Conservation (phyloP, 2,888 invertebrate genomes). For the Proisotoma minuta region DNA sequence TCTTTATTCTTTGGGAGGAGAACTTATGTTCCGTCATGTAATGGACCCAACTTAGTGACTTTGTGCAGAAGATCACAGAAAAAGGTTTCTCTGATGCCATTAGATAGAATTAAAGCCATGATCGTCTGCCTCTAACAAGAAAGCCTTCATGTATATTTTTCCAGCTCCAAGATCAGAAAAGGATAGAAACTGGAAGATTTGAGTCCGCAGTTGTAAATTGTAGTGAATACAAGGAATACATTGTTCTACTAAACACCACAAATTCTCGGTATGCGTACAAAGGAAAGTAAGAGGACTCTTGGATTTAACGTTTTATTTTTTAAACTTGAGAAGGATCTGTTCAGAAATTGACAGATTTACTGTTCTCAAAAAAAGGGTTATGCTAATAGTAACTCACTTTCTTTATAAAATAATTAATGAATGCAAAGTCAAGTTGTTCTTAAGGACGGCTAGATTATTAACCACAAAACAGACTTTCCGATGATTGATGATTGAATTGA, state of each 20-base stretch:
- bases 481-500: conserved; percentile 14
- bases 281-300: neutral
- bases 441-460: conserved; percentile 1
- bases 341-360: conserved; percentile 32
- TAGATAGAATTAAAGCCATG: neutral
- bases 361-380: conserved; percentile 9
- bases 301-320: conserved; percentile 5
- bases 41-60: too few relatives aligned
- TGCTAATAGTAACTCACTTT: conserved; percentile 8
- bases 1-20: neutral
- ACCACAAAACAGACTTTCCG: neutral
- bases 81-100: neutral
- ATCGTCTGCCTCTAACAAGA: neutral
- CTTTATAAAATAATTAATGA: neutral
- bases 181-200: neutral
- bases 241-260: conserved; percentile 18
- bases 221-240: conserved; percentile 26
- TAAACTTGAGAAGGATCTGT: conserved; percentile 11
- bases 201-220: conserved; percentile 4
- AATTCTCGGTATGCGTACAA: neutral
- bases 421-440: neutral
- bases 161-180: neutral
- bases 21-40: neutral
- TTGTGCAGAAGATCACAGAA: too few relatives aligned
- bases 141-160: neutral